Evolutionary conservation across 2,797 vertebrate species (phyloP), one percentile per base, ranked within the genome.

Genomic region (Streptopelia turtur): DNA sequence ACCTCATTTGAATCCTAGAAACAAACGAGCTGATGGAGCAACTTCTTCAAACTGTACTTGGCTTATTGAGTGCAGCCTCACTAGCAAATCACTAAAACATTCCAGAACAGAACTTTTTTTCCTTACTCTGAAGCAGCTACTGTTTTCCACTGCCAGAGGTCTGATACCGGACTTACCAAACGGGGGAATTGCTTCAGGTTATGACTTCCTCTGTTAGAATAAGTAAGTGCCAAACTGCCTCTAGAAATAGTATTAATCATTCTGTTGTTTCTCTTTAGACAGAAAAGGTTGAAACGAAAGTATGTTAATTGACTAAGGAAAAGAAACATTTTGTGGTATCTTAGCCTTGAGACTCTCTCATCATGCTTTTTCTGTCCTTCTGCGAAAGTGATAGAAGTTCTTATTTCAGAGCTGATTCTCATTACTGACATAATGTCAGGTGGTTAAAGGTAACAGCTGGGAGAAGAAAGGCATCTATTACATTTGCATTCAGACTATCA

Each of bases 401-500:
- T 94, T 66, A 76, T 91, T 90, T 93, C 79, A 90, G 35, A 76
- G 53, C 41, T 87, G 56, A 91, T 90, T 96, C 75, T 95, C 56
- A 72, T 97, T 93, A 89, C 52, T 89, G 71, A 89, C 37, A 64
- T 78, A 90, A 65, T 92, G 25, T 91, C 85, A 97, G 64, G 84
- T 91, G 31, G 31, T 81, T 94, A 89, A 52, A 92, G 45, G 64
- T 96, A 91, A 95, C 87, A 94, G 72, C 83, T 61, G 30, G 49
- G n/a, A 61, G 50, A 94, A 89, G 79, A 93, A 95, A 95, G n/a
- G 22, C 15, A 69, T 83, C 76, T 53, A 90, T 89, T 94, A 80
- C 77, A 85, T 96, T 96, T 96, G 82, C 55, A 96, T 96, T 92
- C 87, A 84, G 91, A 64, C 23, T 82, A 53, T 28, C 35, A 82